Conservation (phyloP, 2,113 vertebrate genomes). For the Trematocara stigmaticum region DNA sequence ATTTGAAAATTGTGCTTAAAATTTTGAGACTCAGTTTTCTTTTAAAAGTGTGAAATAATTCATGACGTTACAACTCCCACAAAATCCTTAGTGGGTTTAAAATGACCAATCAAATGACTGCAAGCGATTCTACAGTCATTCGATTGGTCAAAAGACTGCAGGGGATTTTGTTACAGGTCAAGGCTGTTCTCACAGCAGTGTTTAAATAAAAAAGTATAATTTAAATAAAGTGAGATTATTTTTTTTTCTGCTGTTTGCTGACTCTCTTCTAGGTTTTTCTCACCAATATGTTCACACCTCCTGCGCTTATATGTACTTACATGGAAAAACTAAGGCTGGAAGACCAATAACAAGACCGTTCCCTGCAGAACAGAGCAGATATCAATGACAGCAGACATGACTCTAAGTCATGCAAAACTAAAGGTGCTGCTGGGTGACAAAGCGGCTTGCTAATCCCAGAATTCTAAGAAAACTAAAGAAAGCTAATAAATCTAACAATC, state of each 20-base stretch:
- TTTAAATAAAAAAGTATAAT: not conserved
- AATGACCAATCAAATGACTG: not conserved
- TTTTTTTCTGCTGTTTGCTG: not conserved
- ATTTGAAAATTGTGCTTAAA: not conserved
- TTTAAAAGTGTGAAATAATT: not conserved
- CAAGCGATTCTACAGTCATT: not conserved
- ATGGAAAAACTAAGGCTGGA: not conserved
- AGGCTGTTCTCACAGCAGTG: not conserved
- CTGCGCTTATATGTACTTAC: accelerated
- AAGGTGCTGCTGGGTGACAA: not conserved
- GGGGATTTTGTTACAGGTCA: not conserved
- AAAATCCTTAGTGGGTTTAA: not conserved
- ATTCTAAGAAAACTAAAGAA: not conserved
- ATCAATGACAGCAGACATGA: not conserved
- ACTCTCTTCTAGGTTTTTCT: not conserved
- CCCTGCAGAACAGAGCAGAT: not conserved
- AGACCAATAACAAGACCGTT: accelerated
- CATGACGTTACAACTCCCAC: accelerated
- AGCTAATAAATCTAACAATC: not conserved
- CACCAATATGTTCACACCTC: not conserved
- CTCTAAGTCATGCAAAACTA: not conserved
- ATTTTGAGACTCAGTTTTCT: not conserved
- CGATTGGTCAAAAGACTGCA: not conserved
- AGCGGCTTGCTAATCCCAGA: not conserved
- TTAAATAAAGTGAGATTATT: not conserved